Base-by-base conservation (phyloP, 2,797 vertebrate genomes). In the Anabas testudineus region DNA sequence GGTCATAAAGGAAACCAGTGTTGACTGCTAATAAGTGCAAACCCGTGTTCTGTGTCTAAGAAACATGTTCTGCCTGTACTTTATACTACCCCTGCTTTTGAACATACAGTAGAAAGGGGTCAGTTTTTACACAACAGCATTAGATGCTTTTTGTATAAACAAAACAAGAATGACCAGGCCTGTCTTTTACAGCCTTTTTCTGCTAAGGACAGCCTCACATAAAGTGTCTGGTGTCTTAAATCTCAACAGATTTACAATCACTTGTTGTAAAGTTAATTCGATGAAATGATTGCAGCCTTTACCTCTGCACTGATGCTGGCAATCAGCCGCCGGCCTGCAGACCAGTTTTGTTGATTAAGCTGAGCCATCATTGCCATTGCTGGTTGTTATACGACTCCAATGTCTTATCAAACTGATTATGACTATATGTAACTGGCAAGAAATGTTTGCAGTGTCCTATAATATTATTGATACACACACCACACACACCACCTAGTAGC, bases 211-310 rank as follows among this genome's bases (percentile, higher is more conserved):
- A 18, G 62, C 15, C 30, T 48, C 26, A 16, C 36, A 39, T 65
- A 3, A 62, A 62, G 22, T 42, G 19, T 68, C 45, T 22, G 49
- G 22, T 42, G 19, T 68, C 45, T 24, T 49, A 53, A 71, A 78
- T 73, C 43, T 37, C 26, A 42, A 57, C 24, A 58, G 48, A 60
- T 71, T 70, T 81, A 67, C 53, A 78, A 48, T 76, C 66, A 74
- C 59, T 47, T 2, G 7, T 41, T 28, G 30, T 46, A 6, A 77
- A 63, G 74, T 52, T 71, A 56, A 21, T 70, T 37, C 3, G 10
- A 69, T 76, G 49, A 78, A 34, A 82, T 76, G 73, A 85, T 76
- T 71, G 66, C 60, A 74, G 62, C 30, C 42, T 58, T 67, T 55
- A 34, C 24, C 41, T 65, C 41, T 53, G 54, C 49, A 28, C 74